These are phyloP conservation scores for Dryobates pubescens DNA, from an alignment of 2,797 vertebrate genomes.

Conservation along the genomic window DNA sequence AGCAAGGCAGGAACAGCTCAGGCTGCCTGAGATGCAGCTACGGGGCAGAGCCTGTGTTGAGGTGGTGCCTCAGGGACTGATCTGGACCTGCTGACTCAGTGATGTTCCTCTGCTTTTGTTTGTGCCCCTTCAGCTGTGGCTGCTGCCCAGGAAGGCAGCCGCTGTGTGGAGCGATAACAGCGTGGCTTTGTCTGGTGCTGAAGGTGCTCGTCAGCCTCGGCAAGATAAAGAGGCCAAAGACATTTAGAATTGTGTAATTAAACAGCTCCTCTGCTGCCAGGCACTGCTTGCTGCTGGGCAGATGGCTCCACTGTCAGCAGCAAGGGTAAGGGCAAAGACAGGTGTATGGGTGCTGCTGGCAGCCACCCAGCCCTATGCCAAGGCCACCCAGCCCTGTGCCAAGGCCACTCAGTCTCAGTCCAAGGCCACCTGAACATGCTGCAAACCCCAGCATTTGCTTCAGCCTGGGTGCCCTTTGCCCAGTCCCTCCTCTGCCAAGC, in stretches of 20 bases:
- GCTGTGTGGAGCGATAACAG: neutral
- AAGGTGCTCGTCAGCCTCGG: slow-evolving; percentile 29
- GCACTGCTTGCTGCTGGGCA: slow-evolving; percentile 3
- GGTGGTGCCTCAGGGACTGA: neutral
- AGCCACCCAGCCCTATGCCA: neutral
- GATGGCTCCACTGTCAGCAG: neutral
- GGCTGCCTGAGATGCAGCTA: rapidly evolving
- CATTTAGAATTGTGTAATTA: slow-evolving; percentile 61
- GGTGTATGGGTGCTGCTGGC: neutral
- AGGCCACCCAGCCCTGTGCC: neutral
- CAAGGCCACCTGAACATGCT: neutral
- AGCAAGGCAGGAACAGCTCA: neutral
- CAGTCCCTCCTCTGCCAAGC: rapidly evolving
- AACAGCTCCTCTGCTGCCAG: slow-evolving; percentile 23
- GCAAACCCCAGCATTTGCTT: neutral
- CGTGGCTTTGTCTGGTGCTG: slow-evolving; percentile 52
- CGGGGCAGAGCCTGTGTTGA: neutral
- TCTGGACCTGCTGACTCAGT: neutral
- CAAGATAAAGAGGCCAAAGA: slow-evolving; percentile 50
- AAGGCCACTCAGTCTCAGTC: neutral
- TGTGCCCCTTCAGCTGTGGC: neutral
- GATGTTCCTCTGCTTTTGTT: neutral
- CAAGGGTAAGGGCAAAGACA: neutral
- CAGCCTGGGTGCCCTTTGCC: neutral
- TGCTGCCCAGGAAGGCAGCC: slow-evolving; percentile 13